A percentile compares a stretch with the other conserved stretches of the same genome.
Evolutionary conservation across 1,140 invertebrate genomes (phyloP).

Genomic region (Papilio xuthus): DNA sequence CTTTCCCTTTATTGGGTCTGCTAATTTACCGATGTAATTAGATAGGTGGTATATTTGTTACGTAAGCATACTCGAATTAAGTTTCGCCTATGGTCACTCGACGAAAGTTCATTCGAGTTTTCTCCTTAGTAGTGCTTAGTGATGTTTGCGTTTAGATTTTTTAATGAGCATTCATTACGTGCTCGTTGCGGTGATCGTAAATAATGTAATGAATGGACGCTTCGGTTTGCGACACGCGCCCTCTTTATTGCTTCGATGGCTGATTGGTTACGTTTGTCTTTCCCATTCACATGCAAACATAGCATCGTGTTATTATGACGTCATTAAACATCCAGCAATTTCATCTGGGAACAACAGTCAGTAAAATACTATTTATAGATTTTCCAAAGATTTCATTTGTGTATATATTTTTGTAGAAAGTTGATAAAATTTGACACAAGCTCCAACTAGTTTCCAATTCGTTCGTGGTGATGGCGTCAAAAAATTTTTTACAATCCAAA

Average conservation of each 20-base stretch:
- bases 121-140: constrained; percentile 41
- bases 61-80: not conserved
- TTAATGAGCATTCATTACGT: constrained; percentile 54
- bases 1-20: too few species aligned
- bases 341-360: not conserved
- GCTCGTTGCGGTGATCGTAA: constrained; percentile 51
- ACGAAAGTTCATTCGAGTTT: constrained; percentile 38
- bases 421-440: not conserved
- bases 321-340: not conserved
- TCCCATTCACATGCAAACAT: constrained; percentile 9
- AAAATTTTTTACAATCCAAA: not conserved
- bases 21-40: too few species aligned
- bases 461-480: too few species aligned
- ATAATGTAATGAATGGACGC: constrained; percentile 62
- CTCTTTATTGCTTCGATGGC: constrained; percentile 57
- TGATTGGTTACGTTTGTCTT: constrained; percentile 44
- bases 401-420: not conserved
- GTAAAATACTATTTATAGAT: too few species aligned
- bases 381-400: not conserved
- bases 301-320: not conserved
- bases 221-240: constrained; percentile 61
- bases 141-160: constrained; percentile 61
- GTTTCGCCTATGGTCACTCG: not conserved
- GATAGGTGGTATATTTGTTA: not conserved
- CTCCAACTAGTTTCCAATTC: too few species aligned